phyloP scores from a whole-genome alignment of 1,140 invertebrate species.

The Cydia amplana region DNA sequence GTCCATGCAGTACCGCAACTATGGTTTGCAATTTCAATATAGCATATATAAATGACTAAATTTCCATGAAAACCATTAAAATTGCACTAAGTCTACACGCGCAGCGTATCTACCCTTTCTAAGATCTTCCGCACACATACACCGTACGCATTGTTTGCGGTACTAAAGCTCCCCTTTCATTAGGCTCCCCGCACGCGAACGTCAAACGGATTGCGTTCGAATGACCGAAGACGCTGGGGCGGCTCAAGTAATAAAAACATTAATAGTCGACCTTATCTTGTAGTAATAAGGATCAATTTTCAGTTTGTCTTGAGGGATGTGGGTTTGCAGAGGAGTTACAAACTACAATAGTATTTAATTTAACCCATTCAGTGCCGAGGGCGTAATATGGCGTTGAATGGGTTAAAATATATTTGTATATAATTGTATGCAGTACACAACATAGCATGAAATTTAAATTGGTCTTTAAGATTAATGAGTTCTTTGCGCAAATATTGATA shows the following conservation, averaged over 20 bases:
- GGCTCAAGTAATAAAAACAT: neutral
- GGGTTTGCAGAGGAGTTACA: neutral
- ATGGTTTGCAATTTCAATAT: too few relatives aligned
- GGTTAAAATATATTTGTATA: neutral
- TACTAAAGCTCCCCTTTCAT: constrained; percentile 41
- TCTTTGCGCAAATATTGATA: too few relatives aligned
- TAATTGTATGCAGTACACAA: too few relatives aligned
- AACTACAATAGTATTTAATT: constrained; percentile 19
- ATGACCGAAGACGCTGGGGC: constrained; percentile 47
- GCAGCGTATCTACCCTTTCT: neutral
- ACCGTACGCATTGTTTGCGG: neutral
- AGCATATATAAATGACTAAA: too few relatives aligned
- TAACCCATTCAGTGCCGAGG: neutral
- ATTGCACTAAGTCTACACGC: neutral
- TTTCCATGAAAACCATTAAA: too few relatives aligned
- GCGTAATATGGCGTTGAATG: neutral
- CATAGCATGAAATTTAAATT: neutral
- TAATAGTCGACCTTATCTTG: neutral
- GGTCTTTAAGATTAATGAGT: neutral
- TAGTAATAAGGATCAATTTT: neutral
- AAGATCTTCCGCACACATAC: neutral
- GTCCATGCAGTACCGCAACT: too few relatives aligned
- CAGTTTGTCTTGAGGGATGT: neutral
- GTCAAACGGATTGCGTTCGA: constrained; percentile 61
- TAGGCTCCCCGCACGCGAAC: constrained; percentile 56